These are phyloP conservation scores for Solea solea DNA, from an alignment of 2,113 vertebrate genomes.

Conservation along the genomic window DNA sequence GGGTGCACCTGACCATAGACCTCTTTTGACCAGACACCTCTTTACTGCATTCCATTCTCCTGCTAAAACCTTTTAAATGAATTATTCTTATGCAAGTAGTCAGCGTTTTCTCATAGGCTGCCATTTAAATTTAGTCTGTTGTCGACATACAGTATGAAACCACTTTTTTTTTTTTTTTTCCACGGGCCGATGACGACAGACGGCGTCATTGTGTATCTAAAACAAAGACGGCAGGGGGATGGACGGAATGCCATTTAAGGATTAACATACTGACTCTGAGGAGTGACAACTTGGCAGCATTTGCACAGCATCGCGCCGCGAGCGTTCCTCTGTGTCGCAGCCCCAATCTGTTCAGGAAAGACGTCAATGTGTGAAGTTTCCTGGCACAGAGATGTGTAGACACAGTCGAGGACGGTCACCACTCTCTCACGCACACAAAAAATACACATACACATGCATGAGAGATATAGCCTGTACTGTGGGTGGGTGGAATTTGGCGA, in stretches of 20 bases:
- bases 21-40: too few species aligned
- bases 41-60: too few species aligned
- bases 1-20: too few species aligned
- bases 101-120: too few species aligned
- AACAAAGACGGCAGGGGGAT: constrained; percentile 32
- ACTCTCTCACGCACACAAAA: not conserved
- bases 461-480: not conserved
- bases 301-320: constrained; percentile 14
- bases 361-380: constrained; percentile 72
- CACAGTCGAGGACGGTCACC: constrained; percentile 1
- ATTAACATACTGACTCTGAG: constrained; percentile 17
- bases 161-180: constrained; percentile 6
- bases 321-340: constrained; percentile 32
- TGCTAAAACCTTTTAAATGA: too few species aligned
- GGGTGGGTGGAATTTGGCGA: not conserved
- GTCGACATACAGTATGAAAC: not conserved
- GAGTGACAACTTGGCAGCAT: constrained; percentile 43
- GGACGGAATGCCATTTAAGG: constrained; percentile 22
- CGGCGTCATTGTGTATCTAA: constrained; percentile 42
- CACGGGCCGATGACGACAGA: constrained; percentile 39
- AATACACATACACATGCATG: not conserved
- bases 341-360: constrained; percentile 64
- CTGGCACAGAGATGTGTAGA: constrained; percentile 20
- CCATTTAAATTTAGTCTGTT: too few species aligned
- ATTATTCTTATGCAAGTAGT: too few species aligned